These are phyloP conservation scores for Poeciliopsis prolifica DNA, from an alignment of 2,113 vertebrate species.

Conservation along the genomic window DNA sequence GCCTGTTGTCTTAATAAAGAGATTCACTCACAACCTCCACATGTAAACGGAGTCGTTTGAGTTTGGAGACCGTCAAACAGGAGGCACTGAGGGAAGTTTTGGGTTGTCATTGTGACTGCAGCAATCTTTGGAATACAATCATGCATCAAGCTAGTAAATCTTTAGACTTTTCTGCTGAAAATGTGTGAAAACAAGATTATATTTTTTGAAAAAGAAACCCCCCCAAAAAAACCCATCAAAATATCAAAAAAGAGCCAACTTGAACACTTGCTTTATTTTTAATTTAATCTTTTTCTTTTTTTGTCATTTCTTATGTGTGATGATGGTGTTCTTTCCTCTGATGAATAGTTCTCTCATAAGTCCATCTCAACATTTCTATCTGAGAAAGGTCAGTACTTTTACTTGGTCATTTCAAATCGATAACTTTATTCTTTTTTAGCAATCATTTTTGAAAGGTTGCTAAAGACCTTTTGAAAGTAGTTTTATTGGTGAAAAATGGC, in stretches of 20 bases:
- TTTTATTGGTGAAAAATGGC: background rate
- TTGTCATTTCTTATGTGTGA: no score
- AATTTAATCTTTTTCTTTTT: no score
- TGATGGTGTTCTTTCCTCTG: no score
- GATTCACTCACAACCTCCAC: background rate
- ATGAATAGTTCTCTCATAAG: no score
- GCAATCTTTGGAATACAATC: no score
- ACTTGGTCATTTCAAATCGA: background rate
- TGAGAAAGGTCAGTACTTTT: background rate
- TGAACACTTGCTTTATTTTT: no score
- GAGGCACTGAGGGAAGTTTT: background rate
- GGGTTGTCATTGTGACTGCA: background rate
- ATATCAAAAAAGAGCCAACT: no score
- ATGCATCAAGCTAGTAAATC: no score
- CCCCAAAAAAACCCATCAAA: no score
- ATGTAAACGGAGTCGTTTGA: conserved; percentile 1
- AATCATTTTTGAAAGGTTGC: background rate
- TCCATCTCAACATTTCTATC: background rate
- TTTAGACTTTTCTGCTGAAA: no score
- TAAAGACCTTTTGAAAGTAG: background rate
- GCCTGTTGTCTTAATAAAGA: conserved; percentile 42
- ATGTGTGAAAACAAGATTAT: no score
- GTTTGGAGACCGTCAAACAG: background rate
- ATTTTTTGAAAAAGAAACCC: no score
- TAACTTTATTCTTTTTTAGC: background rate